Evolutionary conservation across 2,888 invertebrate genomes (phyloP), one percentile per base, ranked within the genome.

Genomic region (Lydus trimaculatus): DNA sequence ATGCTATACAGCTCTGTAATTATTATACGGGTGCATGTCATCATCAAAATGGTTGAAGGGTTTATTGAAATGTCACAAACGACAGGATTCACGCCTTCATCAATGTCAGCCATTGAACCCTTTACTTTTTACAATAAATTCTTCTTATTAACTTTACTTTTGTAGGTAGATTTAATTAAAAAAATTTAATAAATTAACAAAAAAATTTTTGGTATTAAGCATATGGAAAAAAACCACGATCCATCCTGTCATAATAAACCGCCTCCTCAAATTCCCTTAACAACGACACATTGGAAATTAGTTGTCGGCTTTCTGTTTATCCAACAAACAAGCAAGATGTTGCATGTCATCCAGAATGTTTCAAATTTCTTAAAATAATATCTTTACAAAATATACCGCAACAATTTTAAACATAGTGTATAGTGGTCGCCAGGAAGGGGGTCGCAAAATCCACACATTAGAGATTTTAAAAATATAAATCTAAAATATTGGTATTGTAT

Each of bases 1-100:
- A 67, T 65, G 66, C 65, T 11, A 52, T 23, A 69, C 70, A 70
- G 72, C 71, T 17, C 13, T 75, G 75, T 75, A 74, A 73, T 76
- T 75, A 76, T 71, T 69, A 36, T 64, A 69, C 63, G 69, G 61
- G 61, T 70, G 66, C 64, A 64, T 70, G 70, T 70, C 70, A 70
- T 67, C 67, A 56, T 56, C 56, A 56, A 56, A 56, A 56, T 56
- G 64, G 61, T 23, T 70, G 70, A 72, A 72, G 69, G 72, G 67
- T 62, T 65, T 72, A 67, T 72, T 72, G 64, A 72, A 72, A 72
- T 63, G 69, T 67, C 59, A 71, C 71, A 64, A 63, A 66, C 67
- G 70, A 68, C 71, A 66, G 65, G 58, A 63, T 68, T 61, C 67
- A 70, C 70, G 67, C 70, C 70, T 70, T 65, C 59, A 33, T 36